Evolutionary conservation across 2,797 vertebrate species (phyloP).

Genomic region (Sebastes diaconus): DNA sequence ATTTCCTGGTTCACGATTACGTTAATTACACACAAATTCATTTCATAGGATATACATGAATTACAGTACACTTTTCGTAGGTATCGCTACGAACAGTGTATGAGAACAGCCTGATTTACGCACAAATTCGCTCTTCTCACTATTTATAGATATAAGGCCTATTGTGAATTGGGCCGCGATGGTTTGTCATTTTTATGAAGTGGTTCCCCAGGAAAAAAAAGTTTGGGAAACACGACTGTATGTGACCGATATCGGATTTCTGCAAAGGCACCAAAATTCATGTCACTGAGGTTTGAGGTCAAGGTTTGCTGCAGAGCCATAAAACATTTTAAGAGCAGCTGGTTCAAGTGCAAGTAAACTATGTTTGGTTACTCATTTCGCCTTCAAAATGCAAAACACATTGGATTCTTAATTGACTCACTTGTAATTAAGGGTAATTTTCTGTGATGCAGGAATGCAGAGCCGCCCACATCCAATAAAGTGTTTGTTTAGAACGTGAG

Average conservation of each 20-base stretch:
- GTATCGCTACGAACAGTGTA: too few relatives aligned
- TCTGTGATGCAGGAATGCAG: slow-evolving; percentile 44
- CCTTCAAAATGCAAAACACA: slow-evolving; percentile 50
- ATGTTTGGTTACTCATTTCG: slow-evolving; percentile 48
- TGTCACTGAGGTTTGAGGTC: slow-evolving; percentile 39
- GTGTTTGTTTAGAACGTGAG: slow-evolving; percentile 43
- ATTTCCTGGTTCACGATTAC: too few relatives aligned
- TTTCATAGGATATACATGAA: too few relatives aligned
- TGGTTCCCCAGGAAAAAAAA: too few relatives aligned
- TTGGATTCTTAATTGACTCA: slow-evolving; percentile 44
- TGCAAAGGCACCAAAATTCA: slow-evolving; percentile 26
- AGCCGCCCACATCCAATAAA: slow-evolving; percentile 55
- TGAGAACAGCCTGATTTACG: too few relatives aligned
- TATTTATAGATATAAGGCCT: too few relatives aligned
- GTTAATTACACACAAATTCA: too few relatives aligned
- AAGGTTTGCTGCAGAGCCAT: slow-evolving; percentile 40
- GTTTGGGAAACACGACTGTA: not conserved
- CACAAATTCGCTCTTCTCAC: too few relatives aligned
- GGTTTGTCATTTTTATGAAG: not conserved
- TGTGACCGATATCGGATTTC: not conserved
- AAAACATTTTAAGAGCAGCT: slow-evolving; percentile 57
- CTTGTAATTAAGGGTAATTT: slow-evolving; percentile 56
- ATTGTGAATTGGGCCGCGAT: too few relatives aligned
- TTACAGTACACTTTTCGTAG: too few relatives aligned
- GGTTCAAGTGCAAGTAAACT: slow-evolving; percentile 42